A percentile compares a stretch with the other conserved stretches of the same genome.
Evolutionary conservation across 2,113 vertebrate genomes (phyloP).

Genomic region (Tetrao urogallus): DNA sequence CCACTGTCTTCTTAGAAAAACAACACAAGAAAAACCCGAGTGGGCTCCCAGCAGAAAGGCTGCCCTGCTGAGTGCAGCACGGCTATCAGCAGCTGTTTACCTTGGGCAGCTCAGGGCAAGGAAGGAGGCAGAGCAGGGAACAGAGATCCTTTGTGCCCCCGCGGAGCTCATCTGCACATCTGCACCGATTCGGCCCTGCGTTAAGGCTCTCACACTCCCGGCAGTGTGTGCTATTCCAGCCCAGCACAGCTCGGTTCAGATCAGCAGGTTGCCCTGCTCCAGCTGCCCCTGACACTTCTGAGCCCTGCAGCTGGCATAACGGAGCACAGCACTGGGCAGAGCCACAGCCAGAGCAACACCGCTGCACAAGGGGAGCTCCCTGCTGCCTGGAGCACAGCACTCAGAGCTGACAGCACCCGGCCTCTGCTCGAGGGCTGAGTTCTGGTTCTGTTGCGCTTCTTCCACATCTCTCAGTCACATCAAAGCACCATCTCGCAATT

Average conservation of each 20-base stretch:
- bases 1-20: neutral
- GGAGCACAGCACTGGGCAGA: accelerated
- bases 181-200: neutral
- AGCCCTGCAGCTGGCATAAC: neutral
- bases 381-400: neutral
- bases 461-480: neutral
- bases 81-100: constrained; percentile 31
- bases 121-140: neutral
- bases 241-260: too few relatives aligned
- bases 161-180: neutral
- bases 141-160: constrained; percentile 51
- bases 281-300: neutral
- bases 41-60: neutral
- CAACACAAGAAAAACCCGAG: neutral
- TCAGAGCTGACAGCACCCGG: neutral
- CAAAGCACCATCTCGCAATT: neutral
- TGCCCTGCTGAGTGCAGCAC: neutral
- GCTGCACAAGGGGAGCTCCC: neutral
- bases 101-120: constrained; percentile 51
- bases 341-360: neutral
- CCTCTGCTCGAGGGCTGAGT: neutral
- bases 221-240: too few relatives aligned
- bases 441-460: neutral
- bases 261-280: too few relatives aligned
- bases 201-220: neutral